Conservation (phyloP, 1,140 invertebrate species). For the Drosophila gunungcola region DNA sequence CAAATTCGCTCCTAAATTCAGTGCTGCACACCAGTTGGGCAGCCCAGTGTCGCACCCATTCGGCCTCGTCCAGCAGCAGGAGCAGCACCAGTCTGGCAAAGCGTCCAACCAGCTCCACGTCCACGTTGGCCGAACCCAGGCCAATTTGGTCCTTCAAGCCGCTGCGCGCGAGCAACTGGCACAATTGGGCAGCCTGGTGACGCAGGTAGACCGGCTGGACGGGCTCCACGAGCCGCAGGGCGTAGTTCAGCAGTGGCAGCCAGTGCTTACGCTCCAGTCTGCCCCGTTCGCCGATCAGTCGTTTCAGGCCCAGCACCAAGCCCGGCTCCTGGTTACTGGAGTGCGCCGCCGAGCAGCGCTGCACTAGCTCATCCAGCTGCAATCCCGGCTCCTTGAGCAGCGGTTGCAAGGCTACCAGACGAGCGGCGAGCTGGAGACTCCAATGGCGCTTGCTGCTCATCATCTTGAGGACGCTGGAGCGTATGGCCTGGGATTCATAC, state of each 20-base stretch:
- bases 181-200: slow-evolving; percentile 32
- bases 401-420: slow-evolving; percentile 25
- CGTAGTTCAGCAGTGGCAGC: slow-evolving; percentile 28
- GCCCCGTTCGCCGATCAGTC: neutral
- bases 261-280: neutral
- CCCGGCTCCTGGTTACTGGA: slow-evolving; percentile 36
- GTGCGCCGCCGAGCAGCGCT: neutral
- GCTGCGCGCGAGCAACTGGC: slow-evolving; percentile 10
- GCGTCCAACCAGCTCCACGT: slow-evolving; percentile 46
- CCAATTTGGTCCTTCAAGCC: neutral
- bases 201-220: slow-evolving; percentile 38
- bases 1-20: neutral
- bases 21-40: slow-evolving; percentile 45
- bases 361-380: slow-evolving; percentile 2
- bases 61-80: slow-evolving; percentile 74
- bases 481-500: slow-evolving; percentile 10
- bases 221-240: slow-evolving; percentile 24
- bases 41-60: slow-evolving; percentile 59
- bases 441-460: neutral
- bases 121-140: neutral
- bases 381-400: slow-evolving; percentile 10
- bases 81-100: slow-evolving; percentile 56
- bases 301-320: slow-evolving; percentile 35
- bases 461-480: slow-evolving; percentile 29
- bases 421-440: slow-evolving; percentile 9